These are phyloP conservation scores for Serranus cabrilla DNA, from an alignment of 2,797 vertebrate genomes.

Conservation along the genomic window DNA sequence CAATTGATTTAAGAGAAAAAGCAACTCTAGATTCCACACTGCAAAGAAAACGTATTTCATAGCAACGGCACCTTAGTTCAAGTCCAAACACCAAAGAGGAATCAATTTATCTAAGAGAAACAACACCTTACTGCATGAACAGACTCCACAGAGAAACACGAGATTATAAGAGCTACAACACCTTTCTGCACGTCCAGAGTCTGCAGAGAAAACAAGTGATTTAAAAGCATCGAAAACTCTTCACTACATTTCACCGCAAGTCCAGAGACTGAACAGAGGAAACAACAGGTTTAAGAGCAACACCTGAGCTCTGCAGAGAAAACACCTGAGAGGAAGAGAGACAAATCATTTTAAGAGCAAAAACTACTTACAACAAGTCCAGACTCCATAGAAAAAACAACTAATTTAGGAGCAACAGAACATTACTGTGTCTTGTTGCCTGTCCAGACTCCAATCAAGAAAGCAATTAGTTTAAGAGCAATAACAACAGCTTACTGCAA, in stretches of 20 bases:
- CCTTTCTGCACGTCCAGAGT: background rate
- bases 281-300: background rate
- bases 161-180: background rate
- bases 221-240: background rate
- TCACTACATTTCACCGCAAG: background rate
- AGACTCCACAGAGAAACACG: background rate
- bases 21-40: background rate
- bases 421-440: background rate
- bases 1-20: background rate
- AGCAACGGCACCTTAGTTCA: background rate
- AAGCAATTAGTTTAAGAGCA: no score
- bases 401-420: background rate
- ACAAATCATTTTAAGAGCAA: background rate
- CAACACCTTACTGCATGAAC: background rate
- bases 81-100: background rate
- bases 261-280: background rate
- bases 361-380: background rate
- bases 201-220: background rate
- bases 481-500: no score
- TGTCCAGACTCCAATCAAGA: background rate
- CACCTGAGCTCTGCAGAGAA: no score
- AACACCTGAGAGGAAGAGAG: no score
- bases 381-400: background rate
- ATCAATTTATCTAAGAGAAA: constrained; percentile 6
- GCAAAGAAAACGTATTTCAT: background rate